Percentiles rank a stretch among this genome's conserved stretches.
phyloP scores from a whole-genome alignment of 2,797 vertebrate genomes.

The Phrynocephalus guinanensis region DNA sequence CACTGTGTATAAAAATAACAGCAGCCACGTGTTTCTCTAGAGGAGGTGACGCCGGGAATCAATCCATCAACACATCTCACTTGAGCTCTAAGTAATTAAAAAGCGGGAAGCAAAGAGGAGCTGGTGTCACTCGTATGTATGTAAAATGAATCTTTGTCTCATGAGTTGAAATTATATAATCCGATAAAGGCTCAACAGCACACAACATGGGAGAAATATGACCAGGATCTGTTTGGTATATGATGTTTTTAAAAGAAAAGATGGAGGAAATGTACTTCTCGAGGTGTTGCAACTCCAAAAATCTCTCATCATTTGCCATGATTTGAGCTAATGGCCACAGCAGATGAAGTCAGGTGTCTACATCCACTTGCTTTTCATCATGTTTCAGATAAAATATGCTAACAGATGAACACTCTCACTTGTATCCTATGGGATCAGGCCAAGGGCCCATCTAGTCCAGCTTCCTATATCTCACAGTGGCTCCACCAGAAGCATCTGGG shows the following conservation, averaged over 20 bases:
- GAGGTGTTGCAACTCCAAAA: background rate
- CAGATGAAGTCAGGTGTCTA: no score
- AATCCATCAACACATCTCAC: background rate
- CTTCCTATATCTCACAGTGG: no score
- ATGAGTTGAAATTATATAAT: constrained; percentile 11
- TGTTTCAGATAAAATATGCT: background rate
- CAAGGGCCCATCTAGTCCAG: no score
- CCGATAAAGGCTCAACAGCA: background rate
- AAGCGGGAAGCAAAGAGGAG: background rate
- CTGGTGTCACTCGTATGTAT: background rate
- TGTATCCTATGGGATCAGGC: no score
- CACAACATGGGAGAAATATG: background rate
- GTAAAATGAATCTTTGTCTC: background rate
- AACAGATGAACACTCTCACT: no score
- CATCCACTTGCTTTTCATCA: no score
- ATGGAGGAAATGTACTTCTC: background rate
- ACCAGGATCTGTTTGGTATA: background rate
- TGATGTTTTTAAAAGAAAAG: background rate
- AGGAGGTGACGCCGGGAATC: constrained; percentile 12
- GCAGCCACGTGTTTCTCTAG: constrained; percentile 12
- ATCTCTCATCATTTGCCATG: background rate
- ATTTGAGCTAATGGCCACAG: background rate
- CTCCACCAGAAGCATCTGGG: no score
- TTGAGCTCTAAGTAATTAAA: constrained; percentile 1
- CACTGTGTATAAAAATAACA: constrained; percentile 14